Evolutionary conservation across 2,888 invertebrate species (phyloP).

Genomic region (Lasioglossum morio): DNA sequence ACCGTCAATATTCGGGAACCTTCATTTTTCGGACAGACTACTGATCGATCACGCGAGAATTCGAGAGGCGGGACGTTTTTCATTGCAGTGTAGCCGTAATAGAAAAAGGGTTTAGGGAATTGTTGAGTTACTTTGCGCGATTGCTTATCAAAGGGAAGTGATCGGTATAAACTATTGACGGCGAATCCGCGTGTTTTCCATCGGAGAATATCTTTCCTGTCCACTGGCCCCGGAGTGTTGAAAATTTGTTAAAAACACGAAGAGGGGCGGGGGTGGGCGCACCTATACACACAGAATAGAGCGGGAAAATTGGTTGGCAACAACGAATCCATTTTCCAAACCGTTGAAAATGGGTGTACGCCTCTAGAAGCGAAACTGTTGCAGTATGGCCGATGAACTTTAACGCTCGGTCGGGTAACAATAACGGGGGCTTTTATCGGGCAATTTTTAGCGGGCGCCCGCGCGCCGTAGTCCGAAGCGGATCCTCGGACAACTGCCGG

Average conservation of each 20-base stretch:
- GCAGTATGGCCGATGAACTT: constrained; percentile 71
- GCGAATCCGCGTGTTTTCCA: constrained; percentile 4
- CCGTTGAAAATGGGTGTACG: constrained; percentile 66
- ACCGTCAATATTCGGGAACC: background rate
- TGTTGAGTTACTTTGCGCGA: background rate
- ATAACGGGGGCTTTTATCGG: constrained; percentile 74
- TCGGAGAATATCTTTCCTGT: constrained; percentile 38
- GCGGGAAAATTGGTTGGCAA: constrained; percentile 72
- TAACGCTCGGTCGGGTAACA: constrained; percentile 72
- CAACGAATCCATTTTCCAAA: constrained; percentile 64
- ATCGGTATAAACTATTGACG: constrained; percentile 6
- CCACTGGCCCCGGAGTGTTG: constrained; percentile 29
- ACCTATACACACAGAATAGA: constrained; percentile 37
- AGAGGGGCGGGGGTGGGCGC: background rate
- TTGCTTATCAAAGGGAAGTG: background rate
- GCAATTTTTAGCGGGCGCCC: constrained; percentile 57
- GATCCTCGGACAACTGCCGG: constrained; percentile 40
- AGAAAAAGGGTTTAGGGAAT: background rate
- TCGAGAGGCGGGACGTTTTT: background rate
- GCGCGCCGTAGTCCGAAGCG: constrained; percentile 22
- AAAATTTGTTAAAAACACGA: constrained; percentile 47
- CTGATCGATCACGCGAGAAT: background rate
- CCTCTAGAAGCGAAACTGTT: constrained; percentile 61
- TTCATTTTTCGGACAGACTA: background rate
- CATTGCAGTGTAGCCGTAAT: background rate